Evolutionary conservation across 2,113 vertebrate genomes (phyloP).

Genomic region (Boulengeromyrus knoepffleri): DNA sequence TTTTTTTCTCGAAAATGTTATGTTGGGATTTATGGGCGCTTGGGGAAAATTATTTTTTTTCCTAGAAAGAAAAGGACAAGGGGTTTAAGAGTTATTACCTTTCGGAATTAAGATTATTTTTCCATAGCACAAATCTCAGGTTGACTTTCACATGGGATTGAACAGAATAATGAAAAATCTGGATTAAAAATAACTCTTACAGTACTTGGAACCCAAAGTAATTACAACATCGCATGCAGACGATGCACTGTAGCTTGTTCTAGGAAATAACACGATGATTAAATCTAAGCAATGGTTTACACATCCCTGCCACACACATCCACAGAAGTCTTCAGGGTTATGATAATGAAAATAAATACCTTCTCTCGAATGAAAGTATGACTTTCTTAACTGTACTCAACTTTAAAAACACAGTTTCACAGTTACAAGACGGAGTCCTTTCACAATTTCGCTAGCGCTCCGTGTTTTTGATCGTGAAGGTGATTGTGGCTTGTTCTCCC

Average conservation of each 20-base stretch:
- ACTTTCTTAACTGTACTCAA: neutral
- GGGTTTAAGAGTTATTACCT: neutral
- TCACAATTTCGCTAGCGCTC: neutral
- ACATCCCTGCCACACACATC: neutral
- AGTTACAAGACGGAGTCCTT: neutral
- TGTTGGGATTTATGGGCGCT: neutral
- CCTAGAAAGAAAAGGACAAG: neutral
- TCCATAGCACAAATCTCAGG: neutral
- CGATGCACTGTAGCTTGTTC: neutral
- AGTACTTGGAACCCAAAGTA: neutral
- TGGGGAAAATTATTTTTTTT: neutral
- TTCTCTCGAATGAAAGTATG: neutral
- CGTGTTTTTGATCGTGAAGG: neutral
- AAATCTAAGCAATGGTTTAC: neutral
- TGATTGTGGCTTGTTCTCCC: neutral
- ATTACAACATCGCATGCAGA: neutral
- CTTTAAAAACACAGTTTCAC: neutral
- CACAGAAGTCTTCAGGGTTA: neutral
- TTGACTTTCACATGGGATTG: neutral
- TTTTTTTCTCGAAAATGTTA: neutral
- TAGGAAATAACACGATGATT: neutral
- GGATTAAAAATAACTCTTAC: neutral
- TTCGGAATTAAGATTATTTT: neutral
- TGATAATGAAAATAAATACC: neutral
- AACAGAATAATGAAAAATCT: neutral